Percentiles rank a stretch among this genome's conserved stretches.
phyloP scores from a whole-genome alignment of 2,797 vertebrate genomes.

The Arremon brunneinucha region DNA sequence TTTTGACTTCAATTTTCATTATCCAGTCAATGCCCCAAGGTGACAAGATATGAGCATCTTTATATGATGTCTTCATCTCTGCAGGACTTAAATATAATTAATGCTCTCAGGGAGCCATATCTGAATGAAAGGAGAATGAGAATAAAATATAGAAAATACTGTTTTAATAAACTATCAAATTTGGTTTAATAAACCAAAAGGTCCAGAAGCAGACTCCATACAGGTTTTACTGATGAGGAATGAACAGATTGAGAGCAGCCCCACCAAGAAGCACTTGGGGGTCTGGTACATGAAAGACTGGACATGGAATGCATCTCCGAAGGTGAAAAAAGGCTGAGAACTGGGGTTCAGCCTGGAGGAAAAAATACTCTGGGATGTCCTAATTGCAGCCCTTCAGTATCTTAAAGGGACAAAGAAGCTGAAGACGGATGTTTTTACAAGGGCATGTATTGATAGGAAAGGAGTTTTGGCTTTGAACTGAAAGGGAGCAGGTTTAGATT shows the following conservation, averaged over 20 bases:
- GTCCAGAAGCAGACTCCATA: not conserved
- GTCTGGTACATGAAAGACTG: not conserved
- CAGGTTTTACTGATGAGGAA: not conserved
- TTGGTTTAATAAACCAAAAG: not conserved
- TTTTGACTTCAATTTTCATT: not conserved
- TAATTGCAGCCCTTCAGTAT: not conserved
- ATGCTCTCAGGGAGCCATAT: not conserved
- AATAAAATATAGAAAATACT: not conserved
- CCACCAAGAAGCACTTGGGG: not conserved
- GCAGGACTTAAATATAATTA: not conserved
- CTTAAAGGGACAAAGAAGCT: not conserved
- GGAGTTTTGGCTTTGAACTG: not conserved
- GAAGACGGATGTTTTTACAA: not conserved
- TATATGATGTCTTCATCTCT: not conserved
- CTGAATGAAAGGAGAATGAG: not conserved
- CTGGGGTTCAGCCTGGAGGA: not conserved
- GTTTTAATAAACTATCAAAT: not conserved
- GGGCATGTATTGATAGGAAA: not conserved
- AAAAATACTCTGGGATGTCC: not conserved
- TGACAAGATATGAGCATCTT: not conserved
- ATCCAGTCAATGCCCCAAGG: not conserved
- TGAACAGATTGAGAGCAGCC: not conserved
- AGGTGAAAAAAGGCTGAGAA: not conserved
- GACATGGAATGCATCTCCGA: not conserved
- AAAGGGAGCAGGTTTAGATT: not conserved